Evolutionary conservation across 1,140 invertebrate species (phyloP).

Genomic region (Ectropis grisescens): DNA sequence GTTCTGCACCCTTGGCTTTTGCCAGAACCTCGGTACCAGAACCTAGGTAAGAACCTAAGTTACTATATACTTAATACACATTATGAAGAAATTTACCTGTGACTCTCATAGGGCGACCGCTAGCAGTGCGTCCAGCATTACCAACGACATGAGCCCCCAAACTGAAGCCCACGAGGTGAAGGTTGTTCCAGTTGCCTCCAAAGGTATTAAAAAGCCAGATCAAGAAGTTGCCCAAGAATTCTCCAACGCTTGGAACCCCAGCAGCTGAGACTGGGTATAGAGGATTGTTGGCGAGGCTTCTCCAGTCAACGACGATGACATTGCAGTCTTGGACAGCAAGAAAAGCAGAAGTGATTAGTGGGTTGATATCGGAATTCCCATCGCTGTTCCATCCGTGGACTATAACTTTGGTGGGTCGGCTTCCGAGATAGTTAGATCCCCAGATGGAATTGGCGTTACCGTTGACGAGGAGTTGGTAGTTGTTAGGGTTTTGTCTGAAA

Average conservation of each 20-base stretch:
- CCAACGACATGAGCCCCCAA: constrained; percentile 91
- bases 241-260: constrained; percentile 50
- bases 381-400: constrained; percentile 36
- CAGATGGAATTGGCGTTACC: constrained; percentile 24
- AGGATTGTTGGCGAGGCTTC: constrained; percentile 2
- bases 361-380: constrained; percentile 20
- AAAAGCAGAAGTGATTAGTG: constrained; percentile 37
- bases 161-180: constrained; percentile 91
- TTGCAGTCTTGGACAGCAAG: constrained; percentile 57
- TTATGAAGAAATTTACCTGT: no score
- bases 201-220: constrained; percentile 15
- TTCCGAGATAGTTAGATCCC: constrained; percentile 26
- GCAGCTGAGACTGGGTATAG: constrained; percentile 49
- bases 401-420: constrained; percentile 22
- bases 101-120: constrained; percentile 15
- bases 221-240: constrained; percentile 30
- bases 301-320: constrained; percentile 55
- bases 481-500: constrained; percentile 28
- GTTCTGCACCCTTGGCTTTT: no score
- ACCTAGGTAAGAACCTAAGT: no score
- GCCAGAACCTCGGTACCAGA: no score
- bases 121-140: constrained; percentile 72
- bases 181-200: constrained; percentile 58
- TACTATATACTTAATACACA: no score
- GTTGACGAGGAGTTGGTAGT: constrained; percentile 20